Evolutionary conservation across 2,797 vertebrate genomes (phyloP).

Genomic region (Enoplosus armatus): DNA sequence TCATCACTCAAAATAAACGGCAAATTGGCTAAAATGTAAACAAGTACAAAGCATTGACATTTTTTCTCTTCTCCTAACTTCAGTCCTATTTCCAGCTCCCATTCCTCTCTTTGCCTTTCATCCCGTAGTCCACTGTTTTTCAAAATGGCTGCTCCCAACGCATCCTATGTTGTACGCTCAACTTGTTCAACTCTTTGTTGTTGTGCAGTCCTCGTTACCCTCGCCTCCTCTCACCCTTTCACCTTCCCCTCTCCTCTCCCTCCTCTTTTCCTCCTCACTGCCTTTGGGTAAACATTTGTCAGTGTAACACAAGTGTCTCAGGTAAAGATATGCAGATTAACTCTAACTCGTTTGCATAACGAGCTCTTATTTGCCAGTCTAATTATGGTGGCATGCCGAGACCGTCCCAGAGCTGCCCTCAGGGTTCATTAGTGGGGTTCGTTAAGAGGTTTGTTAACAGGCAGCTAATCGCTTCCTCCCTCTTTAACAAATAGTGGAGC

Average conservation of each 20-base stretch:
- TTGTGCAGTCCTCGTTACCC: background rate
- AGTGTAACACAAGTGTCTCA: constrained; percentile 69
- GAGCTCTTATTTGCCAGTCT: constrained; percentile 84
- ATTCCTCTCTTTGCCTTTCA: background rate
- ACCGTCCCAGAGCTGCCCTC: constrained; percentile 82
- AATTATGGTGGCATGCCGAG: constrained; percentile 79
- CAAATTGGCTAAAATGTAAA: constrained; percentile 11
- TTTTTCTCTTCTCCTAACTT: background rate
- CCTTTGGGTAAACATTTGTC: constrained; percentile 78
- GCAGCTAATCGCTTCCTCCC: constrained; percentile 82
- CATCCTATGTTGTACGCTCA: background rate
- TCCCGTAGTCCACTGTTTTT: background rate
- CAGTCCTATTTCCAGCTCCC: background rate
- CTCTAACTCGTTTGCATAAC: constrained; percentile 83
- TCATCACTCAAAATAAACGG: too few species aligned
- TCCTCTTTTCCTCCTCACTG: constrained; percentile 51
- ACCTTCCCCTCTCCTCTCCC: constrained; percentile 22
- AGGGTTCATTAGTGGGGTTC: constrained; percentile 80
- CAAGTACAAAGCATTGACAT: background rate
- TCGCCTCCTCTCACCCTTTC: constrained; percentile 18
- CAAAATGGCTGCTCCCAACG: constrained; percentile 12
- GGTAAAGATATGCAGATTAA: constrained; percentile 84
- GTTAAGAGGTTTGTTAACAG: constrained; percentile 82
- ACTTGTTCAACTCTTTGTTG: constrained; percentile 22
- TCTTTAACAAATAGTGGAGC: constrained; percentile 74